These are phyloP conservation scores for Myiozetetes cayanensis DNA, from an alignment of 2,113 vertebrate species.

Conservation along the genomic window DNA sequence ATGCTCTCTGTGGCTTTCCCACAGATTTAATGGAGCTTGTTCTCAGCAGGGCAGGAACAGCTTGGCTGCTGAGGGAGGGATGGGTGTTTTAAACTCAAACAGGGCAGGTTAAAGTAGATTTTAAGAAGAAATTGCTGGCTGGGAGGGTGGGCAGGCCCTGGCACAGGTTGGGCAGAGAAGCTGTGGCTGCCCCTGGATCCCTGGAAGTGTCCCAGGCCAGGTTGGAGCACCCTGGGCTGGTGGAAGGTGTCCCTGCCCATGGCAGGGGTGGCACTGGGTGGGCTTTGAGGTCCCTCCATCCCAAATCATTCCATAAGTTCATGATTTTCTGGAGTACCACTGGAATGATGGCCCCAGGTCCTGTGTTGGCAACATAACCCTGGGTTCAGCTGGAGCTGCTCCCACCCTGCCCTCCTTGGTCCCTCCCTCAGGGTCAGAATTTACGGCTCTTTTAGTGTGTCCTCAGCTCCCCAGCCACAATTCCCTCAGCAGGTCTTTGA, in stretches of 20 bases:
- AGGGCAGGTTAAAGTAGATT: neutral
- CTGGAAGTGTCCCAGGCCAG: neutral
- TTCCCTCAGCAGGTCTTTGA: accelerated
- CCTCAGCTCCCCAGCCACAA: neutral
- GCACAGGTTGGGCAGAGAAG: neutral
- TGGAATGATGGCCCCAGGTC: too few species aligned
- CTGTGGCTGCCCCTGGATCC: neutral
- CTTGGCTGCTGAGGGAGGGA: neutral
- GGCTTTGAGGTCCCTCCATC: neutral
- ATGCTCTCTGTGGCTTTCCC: neutral
- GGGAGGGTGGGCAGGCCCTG: neutral
- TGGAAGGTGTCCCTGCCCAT: neutral
- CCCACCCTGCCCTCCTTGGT: neutral
- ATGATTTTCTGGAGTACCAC: neutral
- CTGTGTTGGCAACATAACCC: accelerated
- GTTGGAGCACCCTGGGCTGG: neutral
- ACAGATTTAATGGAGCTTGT: neutral
- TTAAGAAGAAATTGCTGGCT: neutral
- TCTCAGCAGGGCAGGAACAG: neutral
- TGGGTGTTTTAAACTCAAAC: neutral
- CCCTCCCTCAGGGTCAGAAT: accelerated
- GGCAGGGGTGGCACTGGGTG: neutral
- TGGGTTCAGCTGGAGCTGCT: neutral
- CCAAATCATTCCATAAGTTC: neutral
- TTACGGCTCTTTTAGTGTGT: neutral